These are phyloP conservation scores for Cariama cristata DNA, from an alignment of 2,113 vertebrate genomes.

Conservation along the genomic window DNA sequence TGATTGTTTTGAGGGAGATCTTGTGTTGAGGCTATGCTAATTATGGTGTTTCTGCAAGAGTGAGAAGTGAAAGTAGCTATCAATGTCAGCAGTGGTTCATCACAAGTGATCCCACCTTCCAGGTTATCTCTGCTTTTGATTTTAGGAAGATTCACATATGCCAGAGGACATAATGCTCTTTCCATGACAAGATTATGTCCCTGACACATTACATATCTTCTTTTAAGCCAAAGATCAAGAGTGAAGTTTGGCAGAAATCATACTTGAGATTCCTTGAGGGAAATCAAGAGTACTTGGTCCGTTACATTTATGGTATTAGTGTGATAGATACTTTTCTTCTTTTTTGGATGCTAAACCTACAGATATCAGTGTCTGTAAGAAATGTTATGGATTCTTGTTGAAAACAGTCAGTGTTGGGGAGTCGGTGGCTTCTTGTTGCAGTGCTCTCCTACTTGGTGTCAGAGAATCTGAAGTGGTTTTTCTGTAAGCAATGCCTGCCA, in stretches of 20 bases:
- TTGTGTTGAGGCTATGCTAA: background rate
- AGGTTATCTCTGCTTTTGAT: background rate
- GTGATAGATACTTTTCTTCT: background rate
- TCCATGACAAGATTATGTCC: background rate
- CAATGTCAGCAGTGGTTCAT: background rate
- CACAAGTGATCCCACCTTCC: background rate
- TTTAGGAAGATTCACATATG: background rate
- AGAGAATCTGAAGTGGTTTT: background rate
- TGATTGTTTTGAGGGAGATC: background rate
- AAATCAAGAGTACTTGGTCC: background rate
- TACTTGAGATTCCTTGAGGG: background rate
- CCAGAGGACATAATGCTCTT: background rate
- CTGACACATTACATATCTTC: background rate
- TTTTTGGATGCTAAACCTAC: background rate
- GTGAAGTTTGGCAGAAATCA: background rate
- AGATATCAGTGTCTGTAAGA: background rate
- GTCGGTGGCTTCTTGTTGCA: background rate
- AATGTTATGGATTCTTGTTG: background rate
- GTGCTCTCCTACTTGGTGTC: background rate
- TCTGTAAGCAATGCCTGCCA: rapidly evolving
- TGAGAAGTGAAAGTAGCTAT: background rate
- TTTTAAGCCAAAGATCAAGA: background rate
- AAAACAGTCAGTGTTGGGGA: background rate
- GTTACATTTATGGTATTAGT: background rate
- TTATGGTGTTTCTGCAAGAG: background rate